Conservation (phyloP, 2,888 invertebrate species). For the Elmis aenea region DNA sequence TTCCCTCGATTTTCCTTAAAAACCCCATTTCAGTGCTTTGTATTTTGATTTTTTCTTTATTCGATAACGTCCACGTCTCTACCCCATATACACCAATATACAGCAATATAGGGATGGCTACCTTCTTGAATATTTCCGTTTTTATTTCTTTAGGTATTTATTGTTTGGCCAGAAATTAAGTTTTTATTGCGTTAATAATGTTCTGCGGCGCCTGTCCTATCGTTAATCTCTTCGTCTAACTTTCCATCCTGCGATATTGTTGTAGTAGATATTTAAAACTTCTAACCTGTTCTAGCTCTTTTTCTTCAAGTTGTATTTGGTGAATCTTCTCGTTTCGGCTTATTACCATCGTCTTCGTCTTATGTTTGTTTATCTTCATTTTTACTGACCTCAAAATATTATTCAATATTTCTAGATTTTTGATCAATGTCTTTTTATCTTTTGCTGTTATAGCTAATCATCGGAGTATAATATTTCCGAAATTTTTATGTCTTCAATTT, state of each 20-base stretch:
- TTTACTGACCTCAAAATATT: neutral
- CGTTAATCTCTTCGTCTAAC: neutral
- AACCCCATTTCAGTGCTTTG: neutral
- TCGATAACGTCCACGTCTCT: neutral
- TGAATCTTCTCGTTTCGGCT: neutral
- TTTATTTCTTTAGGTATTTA: neutral
- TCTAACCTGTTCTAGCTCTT: neutral
- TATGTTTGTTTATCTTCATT: neutral
- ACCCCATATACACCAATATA: neutral
- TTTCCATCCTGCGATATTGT: neutral
- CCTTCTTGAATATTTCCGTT: neutral
- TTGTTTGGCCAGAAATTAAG: neutral
- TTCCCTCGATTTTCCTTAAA: neutral
- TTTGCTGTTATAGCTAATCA: neutral
- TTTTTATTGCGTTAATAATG: neutral
- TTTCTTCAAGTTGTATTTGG: neutral
- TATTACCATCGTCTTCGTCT: neutral
- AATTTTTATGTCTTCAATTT: neutral
- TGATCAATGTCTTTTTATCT: neutral
- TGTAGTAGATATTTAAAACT: neutral
- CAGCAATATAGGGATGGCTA: neutral
- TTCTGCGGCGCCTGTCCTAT: neutral
- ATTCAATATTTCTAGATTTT: neutral
- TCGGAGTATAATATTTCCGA: neutral
- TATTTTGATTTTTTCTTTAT: neutral